These are phyloP conservation scores for Helicoverpa assulta DNA, from an alignment of 2,888 invertebrate species.

Conservation along the genomic window DNA sequence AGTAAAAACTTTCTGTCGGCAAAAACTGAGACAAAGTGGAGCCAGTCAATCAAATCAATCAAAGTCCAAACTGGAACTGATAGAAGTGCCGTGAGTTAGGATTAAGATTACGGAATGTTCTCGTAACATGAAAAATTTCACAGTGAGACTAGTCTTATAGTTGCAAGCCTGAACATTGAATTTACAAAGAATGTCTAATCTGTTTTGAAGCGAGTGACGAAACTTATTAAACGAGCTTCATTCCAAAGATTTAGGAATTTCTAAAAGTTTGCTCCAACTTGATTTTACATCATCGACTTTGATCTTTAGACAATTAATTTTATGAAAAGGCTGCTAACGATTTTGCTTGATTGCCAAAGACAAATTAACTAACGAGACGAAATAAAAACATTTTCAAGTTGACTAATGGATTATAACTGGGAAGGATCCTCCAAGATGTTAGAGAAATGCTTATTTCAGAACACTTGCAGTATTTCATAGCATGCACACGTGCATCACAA, in stretches of 20 bases:
- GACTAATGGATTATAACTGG: not conserved
- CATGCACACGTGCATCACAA: conserved; percentile 13
- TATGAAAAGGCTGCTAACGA: conserved; percentile 42
- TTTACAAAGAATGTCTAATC: conserved; percentile 62
- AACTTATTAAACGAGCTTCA: conserved; percentile 61
- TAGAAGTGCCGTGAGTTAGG: not conserved
- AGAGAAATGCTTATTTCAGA: not conserved
- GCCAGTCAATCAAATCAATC: conserved; percentile 1
- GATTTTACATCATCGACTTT: conserved; percentile 63
- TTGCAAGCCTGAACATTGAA: conserved; percentile 42
- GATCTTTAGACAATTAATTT: conserved; percentile 62
- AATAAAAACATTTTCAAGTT: conserved; percentile 4
- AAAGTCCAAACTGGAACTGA: not conserved
- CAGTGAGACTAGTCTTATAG: conserved; percentile 14
- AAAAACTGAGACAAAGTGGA: conserved; percentile 1
- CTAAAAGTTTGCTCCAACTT: conserved; percentile 58
- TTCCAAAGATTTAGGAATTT: conserved; percentile 59
- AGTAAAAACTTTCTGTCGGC: not conserved
- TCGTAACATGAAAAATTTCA: conserved; percentile 15
- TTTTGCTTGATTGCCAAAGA: conserved; percentile 29
- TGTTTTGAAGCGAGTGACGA: conserved; percentile 56
- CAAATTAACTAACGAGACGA: conserved; percentile 27
- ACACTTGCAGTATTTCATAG: conserved; percentile 11
- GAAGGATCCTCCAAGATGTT: not conserved
- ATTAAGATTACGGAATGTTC: not conserved